A percentile compares a stretch with the other conserved stretches of the same genome.
These are phyloP conservation scores for Pyrgilauda ruficollis DNA, from an alignment of 2,113 vertebrate species.

Conservation along the genomic window DNA sequence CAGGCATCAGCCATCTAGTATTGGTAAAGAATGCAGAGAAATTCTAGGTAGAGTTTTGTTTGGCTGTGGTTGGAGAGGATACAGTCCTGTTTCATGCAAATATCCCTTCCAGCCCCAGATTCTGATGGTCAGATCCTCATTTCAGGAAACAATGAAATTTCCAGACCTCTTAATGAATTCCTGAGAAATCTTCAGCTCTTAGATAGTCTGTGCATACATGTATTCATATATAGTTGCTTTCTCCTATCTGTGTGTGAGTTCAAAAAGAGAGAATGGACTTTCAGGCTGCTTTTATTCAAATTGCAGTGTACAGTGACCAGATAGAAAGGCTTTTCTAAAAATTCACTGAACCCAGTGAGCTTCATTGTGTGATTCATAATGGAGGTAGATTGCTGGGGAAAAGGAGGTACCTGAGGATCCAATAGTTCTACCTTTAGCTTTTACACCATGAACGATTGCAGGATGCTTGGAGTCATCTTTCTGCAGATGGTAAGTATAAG, in stretches of 20 bases:
- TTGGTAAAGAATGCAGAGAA: not conserved
- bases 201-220: not conserved
- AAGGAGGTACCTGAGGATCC: not conserved
- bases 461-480: not conserved
- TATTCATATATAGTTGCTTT: not conserved
- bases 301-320: not conserved
- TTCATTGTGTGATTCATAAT: not conserved
- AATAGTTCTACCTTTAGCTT: not conserved
- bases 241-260: not conserved
- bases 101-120: not conserved
- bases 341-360: not conserved
- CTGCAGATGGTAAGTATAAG: not conserved
- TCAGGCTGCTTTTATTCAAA: not conserved
- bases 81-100: not conserved
- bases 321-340: not conserved
- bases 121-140: not conserved
- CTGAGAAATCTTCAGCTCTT: not conserved
- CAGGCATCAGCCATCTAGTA: not conserved
- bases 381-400: not conserved
- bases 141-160: not conserved
- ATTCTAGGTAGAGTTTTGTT: not conserved
- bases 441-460: not conserved
- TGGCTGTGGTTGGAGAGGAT: not conserved
- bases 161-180: not conserved
- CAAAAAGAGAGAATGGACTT: not conserved